phyloP scores from a whole-genome alignment of 2,797 vertebrate species.

The Anguilla marmorata region DNA sequence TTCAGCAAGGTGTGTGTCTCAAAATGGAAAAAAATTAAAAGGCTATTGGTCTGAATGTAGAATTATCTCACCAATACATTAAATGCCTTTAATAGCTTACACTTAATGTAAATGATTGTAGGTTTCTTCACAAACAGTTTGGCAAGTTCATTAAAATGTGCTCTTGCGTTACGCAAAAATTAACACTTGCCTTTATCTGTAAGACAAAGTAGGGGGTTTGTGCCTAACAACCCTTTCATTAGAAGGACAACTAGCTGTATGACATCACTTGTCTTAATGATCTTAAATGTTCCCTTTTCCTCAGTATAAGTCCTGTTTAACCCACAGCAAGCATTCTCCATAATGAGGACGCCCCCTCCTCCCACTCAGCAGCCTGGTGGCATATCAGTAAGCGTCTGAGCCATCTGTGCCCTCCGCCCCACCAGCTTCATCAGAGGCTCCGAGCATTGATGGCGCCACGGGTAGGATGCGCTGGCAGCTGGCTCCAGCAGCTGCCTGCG shows the following conservation, averaged over 20 bases:
- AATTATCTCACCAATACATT: no score
- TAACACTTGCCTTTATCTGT: not conserved
- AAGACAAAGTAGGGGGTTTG: not conserved
- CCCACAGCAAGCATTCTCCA: not conserved
- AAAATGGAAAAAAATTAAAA: no score
- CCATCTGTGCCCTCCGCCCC: not conserved
- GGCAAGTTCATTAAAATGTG: not conserved
- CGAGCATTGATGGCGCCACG: not conserved
- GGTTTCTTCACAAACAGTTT: not conserved
- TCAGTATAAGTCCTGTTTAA: not conserved
- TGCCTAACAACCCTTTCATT: not conserved
- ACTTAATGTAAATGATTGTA: not conserved
- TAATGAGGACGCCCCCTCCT: slow-evolving; percentile 1
- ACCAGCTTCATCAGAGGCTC: not conserved
- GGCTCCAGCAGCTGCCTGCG: not conserved
- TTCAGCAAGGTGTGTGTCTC: no score
- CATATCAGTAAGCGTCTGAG: not conserved
- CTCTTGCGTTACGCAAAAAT: not conserved
- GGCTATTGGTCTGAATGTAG: no score
- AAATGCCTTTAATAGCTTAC: not conserved
- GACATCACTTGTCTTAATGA: not conserved
- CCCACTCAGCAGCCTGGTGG: not conserved
- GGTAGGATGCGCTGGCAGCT: not conserved
- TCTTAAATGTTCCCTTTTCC: not conserved
- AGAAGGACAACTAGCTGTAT: not conserved